Conservation (phyloP, 2,888 invertebrate species). For the Theodoxus fluviatilis region DNA sequence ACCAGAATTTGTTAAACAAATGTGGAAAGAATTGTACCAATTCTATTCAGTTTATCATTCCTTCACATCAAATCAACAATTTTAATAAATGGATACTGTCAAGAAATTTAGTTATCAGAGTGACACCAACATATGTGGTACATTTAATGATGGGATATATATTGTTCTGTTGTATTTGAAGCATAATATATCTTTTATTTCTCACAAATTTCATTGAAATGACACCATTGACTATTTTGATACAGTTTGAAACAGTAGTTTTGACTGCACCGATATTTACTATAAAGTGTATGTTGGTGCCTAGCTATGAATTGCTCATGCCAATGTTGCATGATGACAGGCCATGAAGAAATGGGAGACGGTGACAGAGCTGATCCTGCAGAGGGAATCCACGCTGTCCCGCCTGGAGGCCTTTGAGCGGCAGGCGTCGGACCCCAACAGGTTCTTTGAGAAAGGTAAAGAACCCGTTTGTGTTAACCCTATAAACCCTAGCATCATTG, state of each 20-base stretch:
- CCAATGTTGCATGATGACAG: conserved; percentile 37
- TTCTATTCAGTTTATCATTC: too few species aligned
- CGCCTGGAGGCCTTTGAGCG: conserved; percentile 64
- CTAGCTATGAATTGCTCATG: neutral
- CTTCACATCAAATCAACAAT: too few species aligned
- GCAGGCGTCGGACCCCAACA: conserved; percentile 63
- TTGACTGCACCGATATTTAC: neutral
- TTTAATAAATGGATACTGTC: too few species aligned
- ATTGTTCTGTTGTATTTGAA: neutral
- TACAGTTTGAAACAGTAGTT: neutral
- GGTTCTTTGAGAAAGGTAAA: conserved; percentile 63
- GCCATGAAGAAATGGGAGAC: conserved; percentile 63
- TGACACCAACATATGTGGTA: too few species aligned
- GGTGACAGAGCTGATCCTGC: conserved; percentile 53
- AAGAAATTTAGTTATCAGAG: too few species aligned
- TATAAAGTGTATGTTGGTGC: neutral
- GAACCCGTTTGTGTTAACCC: too few species aligned
- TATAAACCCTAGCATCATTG: too few species aligned
- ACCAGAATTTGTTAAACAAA: too few species aligned
- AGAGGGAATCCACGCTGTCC: conserved; percentile 58
- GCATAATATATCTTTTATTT: neutral
- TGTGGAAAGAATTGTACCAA: too few species aligned
- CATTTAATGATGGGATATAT: neutral
- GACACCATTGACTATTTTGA: neutral
- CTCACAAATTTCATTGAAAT: neutral